Percentiles rank a stretch among this genome's conserved stretches.
These are phyloP conservation scores for Ophioninae sp. DNA, from an alignment of 2,888 invertebrate genomes.

Conservation along the genomic window DNA sequence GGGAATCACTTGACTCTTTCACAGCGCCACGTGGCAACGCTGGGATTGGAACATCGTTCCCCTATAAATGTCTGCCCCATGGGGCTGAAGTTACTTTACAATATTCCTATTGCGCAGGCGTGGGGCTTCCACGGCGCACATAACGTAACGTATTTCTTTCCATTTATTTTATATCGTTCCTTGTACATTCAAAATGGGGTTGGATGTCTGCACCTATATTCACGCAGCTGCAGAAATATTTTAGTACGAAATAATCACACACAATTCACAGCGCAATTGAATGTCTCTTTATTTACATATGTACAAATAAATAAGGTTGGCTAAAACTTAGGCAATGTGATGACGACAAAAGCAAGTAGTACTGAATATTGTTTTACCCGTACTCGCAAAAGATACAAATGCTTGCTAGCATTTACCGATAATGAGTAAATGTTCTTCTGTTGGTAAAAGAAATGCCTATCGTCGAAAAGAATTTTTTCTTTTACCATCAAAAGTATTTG, in stretches of 20 bases:
- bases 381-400: neutral
- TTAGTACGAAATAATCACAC: neutral
- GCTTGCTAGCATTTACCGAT: neutral
- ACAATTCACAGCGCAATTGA: conserved; percentile 30
- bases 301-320: conserved; percentile 71
- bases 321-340: neutral
- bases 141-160: too few species aligned
- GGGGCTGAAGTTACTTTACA: too few species aligned
- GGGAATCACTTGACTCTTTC: too few species aligned
- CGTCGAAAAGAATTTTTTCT: neutral
- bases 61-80: too few species aligned
- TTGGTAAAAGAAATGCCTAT: neutral
- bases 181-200: neutral
- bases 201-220: too few species aligned
- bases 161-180: too few species aligned
- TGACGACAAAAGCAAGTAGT: neutral
- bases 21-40: too few species aligned
- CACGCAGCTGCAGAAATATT: neutral
- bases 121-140: too few species aligned
- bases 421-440: neutral
- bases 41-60: too few species aligned
- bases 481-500: neutral
- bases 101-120: too few species aligned
- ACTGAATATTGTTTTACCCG: neutral
- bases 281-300: conserved; percentile 64